Evolutionary conservation across 2,888 invertebrate species (phyloP).

Genomic region (Ophioninae sp.): DNA sequence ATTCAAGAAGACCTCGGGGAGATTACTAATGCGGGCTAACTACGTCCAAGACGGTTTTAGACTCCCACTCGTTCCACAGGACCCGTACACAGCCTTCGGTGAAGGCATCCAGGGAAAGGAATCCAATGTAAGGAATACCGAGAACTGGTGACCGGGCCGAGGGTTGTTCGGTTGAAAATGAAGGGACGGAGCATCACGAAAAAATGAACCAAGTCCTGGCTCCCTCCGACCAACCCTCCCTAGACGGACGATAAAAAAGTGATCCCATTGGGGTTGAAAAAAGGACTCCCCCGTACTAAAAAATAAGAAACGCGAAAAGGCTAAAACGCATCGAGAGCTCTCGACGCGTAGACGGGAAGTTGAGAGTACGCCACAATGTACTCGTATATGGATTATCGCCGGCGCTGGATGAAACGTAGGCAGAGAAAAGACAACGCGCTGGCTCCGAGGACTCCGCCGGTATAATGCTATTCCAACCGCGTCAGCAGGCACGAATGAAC

Average conservation of each 20-base stretch:
- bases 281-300: neutral
- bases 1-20: constrained; percentile 75
- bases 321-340: neutral
- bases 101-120: constrained; percentile 19
- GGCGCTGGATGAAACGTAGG: constrained; percentile 27
- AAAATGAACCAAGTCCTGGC: constrained; percentile 71
- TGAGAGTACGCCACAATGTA: neutral
- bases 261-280: neutral
- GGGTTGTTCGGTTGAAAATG: constrained; percentile 33
- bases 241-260: constrained; percentile 32
- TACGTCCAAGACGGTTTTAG: constrained; percentile 68
- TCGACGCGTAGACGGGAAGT: constrained; percentile 1
- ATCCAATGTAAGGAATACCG: constrained; percentile 4
- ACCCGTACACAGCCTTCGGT: constrained; percentile 25
- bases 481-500: constrained; percentile 78
- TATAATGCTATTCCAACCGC: constrained; percentile 79
- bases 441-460: constrained; percentile 49
- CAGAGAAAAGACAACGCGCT: constrained; percentile 45
- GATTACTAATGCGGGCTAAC: constrained; percentile 78
- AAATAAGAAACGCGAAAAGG: neutral
- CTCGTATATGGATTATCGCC: constrained; percentile 32
- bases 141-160: constrained; percentile 37
- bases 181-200: constrained; percentile 59
- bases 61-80: constrained; percentile 18
- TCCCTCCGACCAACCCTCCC: constrained; percentile 65